Base-by-base conservation (phyloP, 2,113 vertebrate genomes). In the Podocnemis expansa region DNA sequence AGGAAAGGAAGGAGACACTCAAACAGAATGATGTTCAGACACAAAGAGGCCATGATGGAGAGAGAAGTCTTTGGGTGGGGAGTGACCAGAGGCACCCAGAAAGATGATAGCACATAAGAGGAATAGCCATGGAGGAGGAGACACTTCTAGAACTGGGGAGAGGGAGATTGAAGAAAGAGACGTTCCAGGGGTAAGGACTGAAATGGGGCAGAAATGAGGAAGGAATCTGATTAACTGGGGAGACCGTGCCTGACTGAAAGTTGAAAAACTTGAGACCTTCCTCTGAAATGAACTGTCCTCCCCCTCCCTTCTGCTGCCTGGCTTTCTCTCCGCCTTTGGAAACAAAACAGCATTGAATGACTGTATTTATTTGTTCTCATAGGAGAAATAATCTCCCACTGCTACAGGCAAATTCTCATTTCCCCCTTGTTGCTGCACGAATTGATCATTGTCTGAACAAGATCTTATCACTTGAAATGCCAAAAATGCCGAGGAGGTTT, bases 331-430 rank as follows among this genome's bases (percentile, higher is more conserved):
- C 29, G 56, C 56, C 27, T 58, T 29, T 58, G 56, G 24, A 27
- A 58, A 58, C 51, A 17, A 52, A 52, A 52, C 14, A 16, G 51
- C 51, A 52, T 52, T 52, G 51, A 52, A 52, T 52, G 4, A 52
- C 13, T 52, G 49, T 51, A 17, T 52, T 52, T 52, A 52, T 52
- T 52, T 52, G 51, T 52, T 52, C 51, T 52, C 51, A 52, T 52
- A 13, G 16, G 51, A 52, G 51, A 52, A 52, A 52, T 13, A 52
- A 52, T 52, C 51, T 52, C 51, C 70, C 45, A 85, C 34, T 27
- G 80, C 2, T 1, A 19, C 47, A 52, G 6, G 73, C 45, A 85
- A 5, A 11, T 58, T 76, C 0, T 0, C 54, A 83, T 19, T 7
- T 6, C 7, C 27, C 85, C 49, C 60, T 52, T 19, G 31, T 52